Percentiles rank a stretch among this genome's conserved stretches.
Evolutionary conservation across 2,113 vertebrate species (phyloP).

Genomic region (human): GRCh38 chr13:90501001-90501500

Average conservation of each 20-base stretch:
- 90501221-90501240: neutral
- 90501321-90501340: neutral
- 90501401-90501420: neutral
- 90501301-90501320: neutral
- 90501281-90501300: neutral
- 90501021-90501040: neutral
- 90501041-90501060: neutral
- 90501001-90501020: neutral
- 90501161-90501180: neutral
- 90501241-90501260: neutral
- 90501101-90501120: neutral
- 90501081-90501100: neutral
- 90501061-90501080: neutral
- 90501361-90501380: neutral
- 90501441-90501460: neutral
- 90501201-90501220: neutral
- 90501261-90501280: neutral
- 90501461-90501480: neutral
- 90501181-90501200: neutral
- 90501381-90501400: constrained; percentile 5
- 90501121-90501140: neutral
- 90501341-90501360: neutral
- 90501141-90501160: neutral
- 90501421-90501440: neutral
- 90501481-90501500: neutral